Evolutionary conservation across 2,888 invertebrate species (phyloP).

Genomic region (Napeogenes inachia): DNA sequence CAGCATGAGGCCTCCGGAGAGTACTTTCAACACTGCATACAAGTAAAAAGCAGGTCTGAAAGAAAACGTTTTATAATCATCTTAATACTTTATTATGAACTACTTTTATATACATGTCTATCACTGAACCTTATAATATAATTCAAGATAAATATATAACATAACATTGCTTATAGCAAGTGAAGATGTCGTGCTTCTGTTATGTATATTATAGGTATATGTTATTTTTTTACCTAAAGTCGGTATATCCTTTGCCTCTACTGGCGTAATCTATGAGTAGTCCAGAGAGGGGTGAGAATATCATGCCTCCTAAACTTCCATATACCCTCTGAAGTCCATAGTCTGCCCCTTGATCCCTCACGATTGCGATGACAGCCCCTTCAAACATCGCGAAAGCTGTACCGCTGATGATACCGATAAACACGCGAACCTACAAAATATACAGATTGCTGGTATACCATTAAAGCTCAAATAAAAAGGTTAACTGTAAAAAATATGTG

Average conservation of each 20-base stretch:
- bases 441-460: too few relatives aligned
- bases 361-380: constrained; percentile 86
- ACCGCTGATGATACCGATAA: constrained; percentile 82
- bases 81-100: too few relatives aligned
- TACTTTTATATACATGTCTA: too few relatives aligned
- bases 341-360: constrained; percentile 85
- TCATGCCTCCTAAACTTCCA: constrained; percentile 86
- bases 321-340: constrained; percentile 87
- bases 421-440: constrained; percentile 66
- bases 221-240: constrained; percentile 79
- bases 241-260: constrained; percentile 81
- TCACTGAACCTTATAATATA: too few relatives aligned
- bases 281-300: constrained; percentile 87
- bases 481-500: too few relatives aligned
- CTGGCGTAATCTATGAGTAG: constrained; percentile 86
- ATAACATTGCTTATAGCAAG: too few relatives aligned
- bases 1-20: constrained; percentile 82
- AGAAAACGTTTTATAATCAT: constrained; percentile 20
- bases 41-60: constrained; percentile 86
- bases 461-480: too few relatives aligned
- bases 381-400: constrained; percentile 89
- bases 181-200: too few relatives aligned
- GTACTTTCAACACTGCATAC: constrained; percentile 82
- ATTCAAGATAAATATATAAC: too few relatives aligned
- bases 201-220: too few relatives aligned